Evolutionary conservation across 2,113 vertebrate species (phyloP).

Genomic region (Chrysochloris asiatica): DNA sequence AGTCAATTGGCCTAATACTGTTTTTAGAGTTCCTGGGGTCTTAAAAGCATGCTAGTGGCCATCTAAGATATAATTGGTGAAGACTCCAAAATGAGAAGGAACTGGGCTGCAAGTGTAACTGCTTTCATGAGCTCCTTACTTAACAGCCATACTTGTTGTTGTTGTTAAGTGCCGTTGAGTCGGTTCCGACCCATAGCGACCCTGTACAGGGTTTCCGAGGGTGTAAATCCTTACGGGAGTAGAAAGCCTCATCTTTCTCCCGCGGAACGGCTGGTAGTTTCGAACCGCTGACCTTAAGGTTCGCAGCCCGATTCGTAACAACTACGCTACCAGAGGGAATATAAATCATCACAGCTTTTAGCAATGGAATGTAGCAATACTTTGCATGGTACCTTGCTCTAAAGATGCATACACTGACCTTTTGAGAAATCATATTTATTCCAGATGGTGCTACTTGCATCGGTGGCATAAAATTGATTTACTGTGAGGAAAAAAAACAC

Average conservation of each 20-base stretch:
- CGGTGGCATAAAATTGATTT: background rate
- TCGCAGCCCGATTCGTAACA: too few species aligned
- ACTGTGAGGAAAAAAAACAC: constrained; percentile 27
- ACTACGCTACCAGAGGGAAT: background rate
- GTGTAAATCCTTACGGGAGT: too few species aligned
- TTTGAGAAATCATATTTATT: constrained; percentile 37
- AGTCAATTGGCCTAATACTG: background rate
- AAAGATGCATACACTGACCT: background rate
- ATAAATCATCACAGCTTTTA: background rate
- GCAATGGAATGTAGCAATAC: background rate
- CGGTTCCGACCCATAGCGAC: too few species aligned
- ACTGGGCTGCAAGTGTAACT: background rate
- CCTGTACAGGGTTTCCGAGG: too few species aligned
- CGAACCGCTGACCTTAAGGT: too few species aligned
- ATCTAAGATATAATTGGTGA: background rate
- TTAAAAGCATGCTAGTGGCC: background rate
- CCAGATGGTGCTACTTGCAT: constrained; percentile 26
- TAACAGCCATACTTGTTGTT: too few species aligned
- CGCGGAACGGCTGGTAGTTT: too few species aligned
- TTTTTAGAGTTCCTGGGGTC: background rate
- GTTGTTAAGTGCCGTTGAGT: too few species aligned
- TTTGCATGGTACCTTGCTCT: background rate
- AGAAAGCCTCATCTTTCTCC: too few species aligned
- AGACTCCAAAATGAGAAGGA: background rate
- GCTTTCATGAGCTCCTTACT: background rate